These are phyloP conservation scores for Lepeophtheirus nordmannii DNA, from an alignment of 2,888 invertebrate species.

Conservation along the genomic window DNA sequence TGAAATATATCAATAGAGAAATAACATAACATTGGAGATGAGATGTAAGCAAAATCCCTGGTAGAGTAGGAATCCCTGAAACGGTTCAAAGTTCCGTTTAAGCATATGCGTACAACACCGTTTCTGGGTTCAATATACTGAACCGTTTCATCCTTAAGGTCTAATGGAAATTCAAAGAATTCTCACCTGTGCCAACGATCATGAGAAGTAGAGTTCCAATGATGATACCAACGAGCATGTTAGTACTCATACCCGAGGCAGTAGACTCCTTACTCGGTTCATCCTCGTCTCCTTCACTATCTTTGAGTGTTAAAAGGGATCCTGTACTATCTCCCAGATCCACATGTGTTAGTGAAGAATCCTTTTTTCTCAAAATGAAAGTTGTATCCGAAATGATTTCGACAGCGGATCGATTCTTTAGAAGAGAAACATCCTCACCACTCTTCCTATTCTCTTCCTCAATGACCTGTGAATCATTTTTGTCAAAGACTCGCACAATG, in stretches of 20 bases:
- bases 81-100: no score
- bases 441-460: no score
- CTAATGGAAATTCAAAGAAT: neutral
- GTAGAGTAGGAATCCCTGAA: no score
- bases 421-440: no score
- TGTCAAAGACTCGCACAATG: neutral
- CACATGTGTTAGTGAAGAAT: neutral
- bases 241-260: neutral
- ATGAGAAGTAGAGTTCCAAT: slow-evolving; percentile 16
- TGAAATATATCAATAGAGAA: no score
- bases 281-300: neutral
- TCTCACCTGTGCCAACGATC: slow-evolving; percentile 11
- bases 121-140: no score
- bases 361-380: neutral
- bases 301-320: neutral
- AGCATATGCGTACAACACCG: no score
- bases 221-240: slow-evolving; percentile 14
- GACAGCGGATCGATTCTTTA: neutral
- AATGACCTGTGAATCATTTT: neutral
- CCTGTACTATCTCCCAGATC: neutral
- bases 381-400: neutral
- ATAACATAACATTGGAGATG: no score
- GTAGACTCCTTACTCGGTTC: neutral
- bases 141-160: no score
- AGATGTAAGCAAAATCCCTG: no score